Conservation (phyloP, 2,797 vertebrate genomes). For the Gila robusta region DNA sequence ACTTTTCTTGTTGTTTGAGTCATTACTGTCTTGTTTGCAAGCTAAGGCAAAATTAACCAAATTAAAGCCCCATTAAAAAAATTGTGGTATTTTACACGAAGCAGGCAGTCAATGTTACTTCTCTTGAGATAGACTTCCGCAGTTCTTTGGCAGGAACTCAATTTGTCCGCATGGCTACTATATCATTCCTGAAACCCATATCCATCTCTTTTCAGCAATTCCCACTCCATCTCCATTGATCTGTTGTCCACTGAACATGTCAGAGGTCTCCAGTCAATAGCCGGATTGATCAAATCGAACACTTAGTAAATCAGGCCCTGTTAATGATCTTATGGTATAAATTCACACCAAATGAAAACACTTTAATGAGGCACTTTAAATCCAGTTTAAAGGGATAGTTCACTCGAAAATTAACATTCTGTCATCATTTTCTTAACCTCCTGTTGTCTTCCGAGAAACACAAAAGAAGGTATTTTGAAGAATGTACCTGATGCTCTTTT, state of each 20-base stretch:
- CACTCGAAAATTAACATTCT: background rate
- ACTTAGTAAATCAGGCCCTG: constrained; percentile 68
- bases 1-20: background rate
- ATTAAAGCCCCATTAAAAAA: constrained; percentile 21
- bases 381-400: background rate
- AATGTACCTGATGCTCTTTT: background rate
- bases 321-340: constrained; percentile 25
- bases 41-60: background rate
- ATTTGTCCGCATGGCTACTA: constrained; percentile 66
- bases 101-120: constrained; percentile 20
- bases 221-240: constrained; percentile 71
- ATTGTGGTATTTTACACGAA: background rate
- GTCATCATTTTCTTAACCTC: background rate
- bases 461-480: background rate
- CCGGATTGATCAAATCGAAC: constrained; percentile 72
- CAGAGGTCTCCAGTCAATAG: constrained; percentile 65
- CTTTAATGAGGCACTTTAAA: background rate
- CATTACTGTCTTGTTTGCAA: background rate
- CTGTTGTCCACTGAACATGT: constrained; percentile 60
- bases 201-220: constrained; percentile 33
- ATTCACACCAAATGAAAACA: background rate
- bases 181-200: constrained; percentile 41
- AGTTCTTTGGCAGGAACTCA: constrained; percentile 50
- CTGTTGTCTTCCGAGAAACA: background rate
- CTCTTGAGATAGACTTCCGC: constrained; percentile 22